Evolutionary conservation across 2,113 vertebrate genomes (phyloP).

Genomic region (Pimephales promelas): DNA sequence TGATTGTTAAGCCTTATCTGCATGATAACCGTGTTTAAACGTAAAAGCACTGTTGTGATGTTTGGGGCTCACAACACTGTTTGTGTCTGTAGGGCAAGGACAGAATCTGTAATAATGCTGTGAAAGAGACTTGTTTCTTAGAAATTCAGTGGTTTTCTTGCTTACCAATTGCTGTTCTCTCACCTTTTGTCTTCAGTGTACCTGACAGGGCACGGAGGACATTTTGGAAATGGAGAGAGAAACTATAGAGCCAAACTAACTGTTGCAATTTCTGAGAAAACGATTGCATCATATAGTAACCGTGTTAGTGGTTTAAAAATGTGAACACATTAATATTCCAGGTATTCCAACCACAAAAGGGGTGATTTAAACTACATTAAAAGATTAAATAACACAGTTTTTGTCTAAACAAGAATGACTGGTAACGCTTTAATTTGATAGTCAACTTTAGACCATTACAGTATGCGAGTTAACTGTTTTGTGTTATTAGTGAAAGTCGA

Average conservation of each 20-base stretch:
- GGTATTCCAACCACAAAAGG: no score
- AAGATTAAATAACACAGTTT: no score
- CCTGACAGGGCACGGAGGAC: not conserved
- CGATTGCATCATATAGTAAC: not conserved
- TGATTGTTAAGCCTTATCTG: slow-evolving; percentile 43
- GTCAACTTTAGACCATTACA: not conserved
- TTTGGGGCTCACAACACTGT: not conserved
- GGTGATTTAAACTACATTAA: no score
- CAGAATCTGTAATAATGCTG: not conserved
- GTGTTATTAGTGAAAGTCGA: no score
- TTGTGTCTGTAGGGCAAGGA: not conserved
- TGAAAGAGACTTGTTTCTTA: not conserved
- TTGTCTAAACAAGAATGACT: no score
- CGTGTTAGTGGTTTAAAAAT: not conserved
- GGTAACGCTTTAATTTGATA: not conserved
- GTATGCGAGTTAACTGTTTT: no score
- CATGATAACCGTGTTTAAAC: not conserved
- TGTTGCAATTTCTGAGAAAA: not conserved
- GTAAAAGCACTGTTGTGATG: slow-evolving; percentile 1
- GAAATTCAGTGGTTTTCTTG: not conserved
- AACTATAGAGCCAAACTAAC: not conserved
- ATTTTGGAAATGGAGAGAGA: not conserved
- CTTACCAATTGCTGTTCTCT: slow-evolving; percentile 1
- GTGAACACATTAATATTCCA: not conserved
- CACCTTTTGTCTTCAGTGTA: slow-evolving; percentile 2